Percentiles rank a stretch among this genome's conserved stretches.
These are phyloP conservation scores for Irena cyanogastra DNA, from an alignment of 2,113 vertebrate species.

Conservation along the genomic window DNA sequence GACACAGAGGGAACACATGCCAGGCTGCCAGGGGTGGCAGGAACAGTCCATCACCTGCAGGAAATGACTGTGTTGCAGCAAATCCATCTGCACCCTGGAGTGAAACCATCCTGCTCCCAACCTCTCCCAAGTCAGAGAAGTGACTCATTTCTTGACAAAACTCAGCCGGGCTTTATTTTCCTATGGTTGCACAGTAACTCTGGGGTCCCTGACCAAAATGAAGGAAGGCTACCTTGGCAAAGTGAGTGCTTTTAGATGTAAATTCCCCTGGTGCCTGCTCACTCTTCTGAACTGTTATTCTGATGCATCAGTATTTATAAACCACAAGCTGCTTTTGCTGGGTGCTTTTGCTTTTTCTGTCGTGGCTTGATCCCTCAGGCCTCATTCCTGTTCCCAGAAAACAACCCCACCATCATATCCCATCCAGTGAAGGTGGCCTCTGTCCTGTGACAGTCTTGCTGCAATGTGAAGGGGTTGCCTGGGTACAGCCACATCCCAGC, in stretches of 20 bases:
- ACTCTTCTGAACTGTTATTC: background rate
- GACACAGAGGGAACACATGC: background rate
- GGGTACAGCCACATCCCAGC: background rate
- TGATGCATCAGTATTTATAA: background rate
- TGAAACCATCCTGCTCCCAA: background rate
- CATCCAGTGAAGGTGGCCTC: background rate
- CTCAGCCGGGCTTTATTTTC: background rate
- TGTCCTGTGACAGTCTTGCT: background rate
- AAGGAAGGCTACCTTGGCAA: background rate
- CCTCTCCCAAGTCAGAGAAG: background rate
- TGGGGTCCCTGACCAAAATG: background rate
- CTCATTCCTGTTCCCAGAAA: background rate
- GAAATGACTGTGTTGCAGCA: background rate
- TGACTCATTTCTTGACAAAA: background rate
- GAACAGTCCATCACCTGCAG: conserved; percentile 7
- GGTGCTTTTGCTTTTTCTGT: background rate
- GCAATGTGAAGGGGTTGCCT: background rate
- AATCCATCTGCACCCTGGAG: background rate
- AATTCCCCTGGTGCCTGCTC: background rate
- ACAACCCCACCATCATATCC: background rate
- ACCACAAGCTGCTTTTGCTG: background rate
- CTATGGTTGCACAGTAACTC: fast-evolving
- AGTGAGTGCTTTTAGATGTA: background rate
- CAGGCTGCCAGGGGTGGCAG: background rate
- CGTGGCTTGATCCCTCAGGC: background rate